Base-by-base conservation (phyloP, 2,113 vertebrate species). In the Entosphenus tridentatus region DNA sequence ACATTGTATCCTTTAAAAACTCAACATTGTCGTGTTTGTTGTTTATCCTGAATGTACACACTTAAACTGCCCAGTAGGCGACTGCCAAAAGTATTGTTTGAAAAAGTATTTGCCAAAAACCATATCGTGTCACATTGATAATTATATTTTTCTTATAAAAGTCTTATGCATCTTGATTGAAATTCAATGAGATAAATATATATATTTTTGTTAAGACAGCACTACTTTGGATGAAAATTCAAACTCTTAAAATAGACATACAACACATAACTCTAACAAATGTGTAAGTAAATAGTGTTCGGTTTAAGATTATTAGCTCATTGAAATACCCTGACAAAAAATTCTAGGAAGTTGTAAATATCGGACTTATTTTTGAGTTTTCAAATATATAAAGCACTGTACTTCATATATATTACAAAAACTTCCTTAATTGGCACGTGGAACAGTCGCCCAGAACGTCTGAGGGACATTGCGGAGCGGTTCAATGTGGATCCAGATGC, bases 401-500 rank as follows among this genome's bases (percentile, higher is more conserved):
- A 65, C n/a, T n/a, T 65, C 62, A 62, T 62, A 17, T 65, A 16
- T n/a, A 16, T 9, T 9, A 69, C 8, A 56, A 14, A 12, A 62
- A 62, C 58, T 55, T 70, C 57, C 68, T 59, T 69, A 69, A 17
- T 70, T 70, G 10, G 69, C 14, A 68, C 11, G 62, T 9, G n/a
- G 10, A 11, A 65, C 71, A 98, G 93, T 78, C 90, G 92, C 14
- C 92, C 93, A 55, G 92, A 98, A 75, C 85, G 93, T 67, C 83
- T 98, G 71, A 87, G 83, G 72, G 86, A 90, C 76, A 95, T 98
- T 13, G 89, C 92, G 17, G 87, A 96, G 74, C 82, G 87, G 73
- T 96, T 95, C 78, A 86, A 80, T 1, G 84, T 93, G 72, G 90
- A 98, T 79, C 89, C 90, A 0, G 82, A 87, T 13, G 89, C 90